phyloP scores from a whole-genome alignment of 1,140 invertebrate genomes.

The Brachystomella parvula region DNA sequence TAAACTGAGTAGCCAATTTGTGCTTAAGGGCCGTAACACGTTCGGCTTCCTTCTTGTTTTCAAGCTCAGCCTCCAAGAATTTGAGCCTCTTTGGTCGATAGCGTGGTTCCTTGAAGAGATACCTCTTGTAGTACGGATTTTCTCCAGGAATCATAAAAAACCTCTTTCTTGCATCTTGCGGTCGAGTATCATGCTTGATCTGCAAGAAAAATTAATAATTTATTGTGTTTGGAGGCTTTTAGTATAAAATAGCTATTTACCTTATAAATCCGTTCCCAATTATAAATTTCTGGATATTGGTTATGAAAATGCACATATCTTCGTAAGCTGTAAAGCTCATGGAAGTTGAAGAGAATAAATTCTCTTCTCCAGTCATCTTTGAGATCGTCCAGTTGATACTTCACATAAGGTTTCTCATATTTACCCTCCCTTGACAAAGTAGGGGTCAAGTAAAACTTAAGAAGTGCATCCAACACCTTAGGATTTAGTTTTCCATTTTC shows the following conservation, averaged over 20 bases:
- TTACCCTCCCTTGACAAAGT: constrained; percentile 42
- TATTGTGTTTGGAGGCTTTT: too few relatives aligned
- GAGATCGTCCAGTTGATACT: constrained; percentile 57
- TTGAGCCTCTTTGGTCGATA: not conserved
- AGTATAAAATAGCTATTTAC: too few relatives aligned
- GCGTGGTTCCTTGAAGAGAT: not conserved
- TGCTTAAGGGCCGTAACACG: not conserved
- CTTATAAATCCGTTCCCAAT: constrained; percentile 71
- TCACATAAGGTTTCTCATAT: constrained; percentile 52
- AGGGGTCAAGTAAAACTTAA: constrained; percentile 67
- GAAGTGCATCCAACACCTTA: constrained; percentile 60
- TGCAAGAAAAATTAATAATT: not conserved
- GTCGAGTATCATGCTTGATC: not conserved
- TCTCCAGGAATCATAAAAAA: not conserved
- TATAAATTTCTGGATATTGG: constrained; percentile 57
- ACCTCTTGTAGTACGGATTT: not conserved
- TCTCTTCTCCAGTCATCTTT: constrained; percentile 53
- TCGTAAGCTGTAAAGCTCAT: constrained; percentile 46
- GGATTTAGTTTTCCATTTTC: constrained; percentile 67
- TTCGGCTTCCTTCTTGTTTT: not conserved
- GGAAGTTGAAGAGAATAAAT: constrained; percentile 61
- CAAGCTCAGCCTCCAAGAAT: not conserved
- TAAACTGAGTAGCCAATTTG: not conserved
- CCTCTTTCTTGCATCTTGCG: not conserved
- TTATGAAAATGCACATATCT: constrained; percentile 51